These are phyloP conservation scores for Okapia johnstoni DNA, from an alignment of 2,113 vertebrate genomes.

Conservation along the genomic window DNA sequence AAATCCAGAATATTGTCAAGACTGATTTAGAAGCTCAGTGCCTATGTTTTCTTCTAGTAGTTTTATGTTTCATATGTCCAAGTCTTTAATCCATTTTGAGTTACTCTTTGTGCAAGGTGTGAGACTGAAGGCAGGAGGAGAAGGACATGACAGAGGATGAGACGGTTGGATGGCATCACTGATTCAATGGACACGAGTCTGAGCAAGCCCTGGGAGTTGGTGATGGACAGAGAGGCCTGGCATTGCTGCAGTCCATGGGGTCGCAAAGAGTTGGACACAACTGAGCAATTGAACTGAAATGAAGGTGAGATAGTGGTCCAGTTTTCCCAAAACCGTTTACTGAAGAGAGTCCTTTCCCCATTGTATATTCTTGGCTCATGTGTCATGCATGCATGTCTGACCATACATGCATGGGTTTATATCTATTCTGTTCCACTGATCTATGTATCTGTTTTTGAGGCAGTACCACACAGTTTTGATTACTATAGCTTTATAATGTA, in stretches of 20 bases:
- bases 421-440: neutral
- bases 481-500: neutral
- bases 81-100: neutral
- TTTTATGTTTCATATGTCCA: neutral
- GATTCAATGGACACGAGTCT: neutral
- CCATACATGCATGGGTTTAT: neutral
- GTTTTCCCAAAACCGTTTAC: neutral
- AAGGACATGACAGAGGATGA: neutral
- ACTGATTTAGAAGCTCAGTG: neutral
- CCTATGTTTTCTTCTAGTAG: neutral
- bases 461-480: neutral
- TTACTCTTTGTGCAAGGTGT: neutral
- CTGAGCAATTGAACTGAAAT: neutral
- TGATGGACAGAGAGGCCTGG: neutral
- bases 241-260: neutral
- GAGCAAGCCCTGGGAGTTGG: neutral
- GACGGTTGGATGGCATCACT: neutral
- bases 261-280: neutral
- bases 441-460: neutral
- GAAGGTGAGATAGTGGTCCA: neutral
- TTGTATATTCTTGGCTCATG: neutral
- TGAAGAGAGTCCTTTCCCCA: neutral
- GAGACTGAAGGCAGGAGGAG: neutral
- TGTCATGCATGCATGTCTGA: neutral
- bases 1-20: neutral